Conservation (phyloP, 2,888 invertebrate genomes). For the Sinhomidia bicolor region DNA sequence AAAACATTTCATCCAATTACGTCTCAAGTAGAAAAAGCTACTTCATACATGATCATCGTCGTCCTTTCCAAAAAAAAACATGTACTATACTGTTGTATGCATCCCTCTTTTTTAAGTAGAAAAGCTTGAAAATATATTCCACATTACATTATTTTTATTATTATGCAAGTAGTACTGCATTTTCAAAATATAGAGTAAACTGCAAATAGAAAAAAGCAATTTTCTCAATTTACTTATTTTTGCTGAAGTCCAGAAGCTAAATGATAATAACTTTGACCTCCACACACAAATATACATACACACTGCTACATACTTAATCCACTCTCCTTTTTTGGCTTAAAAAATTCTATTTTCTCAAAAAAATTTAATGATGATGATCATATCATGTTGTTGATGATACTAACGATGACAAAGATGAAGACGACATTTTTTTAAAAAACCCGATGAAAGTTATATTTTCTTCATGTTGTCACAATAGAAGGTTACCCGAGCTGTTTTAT, state of each 20-base stretch:
- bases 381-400: constrained; percentile 11
- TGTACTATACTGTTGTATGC: too few relatives aligned
- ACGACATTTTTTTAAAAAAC: background rate
- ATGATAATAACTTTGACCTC: constrained; percentile 2
- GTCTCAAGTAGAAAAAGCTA: constrained; percentile 13
- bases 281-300: too few relatives aligned
- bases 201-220: background rate
- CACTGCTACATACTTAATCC: background rate
- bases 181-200: background rate
- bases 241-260: background rate
- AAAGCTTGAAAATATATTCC: background rate
- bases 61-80: background rate
- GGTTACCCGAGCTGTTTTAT: background rate
- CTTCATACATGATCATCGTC: background rate
- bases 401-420: constrained; percentile 12
- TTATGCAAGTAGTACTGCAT: constrained; percentile 16
- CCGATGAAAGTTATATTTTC: background rate
- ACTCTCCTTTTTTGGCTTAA: background rate
- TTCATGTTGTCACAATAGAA: background rate
- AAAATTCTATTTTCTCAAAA: background rate
- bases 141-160: constrained; percentile 3
- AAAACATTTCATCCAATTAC: constrained; percentile 34
- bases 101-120: background rate
- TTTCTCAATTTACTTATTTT: background rate
- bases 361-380: background rate